Conservation (phyloP, 2,888 invertebrate genomes). For the Papilio demoleus region DNA sequence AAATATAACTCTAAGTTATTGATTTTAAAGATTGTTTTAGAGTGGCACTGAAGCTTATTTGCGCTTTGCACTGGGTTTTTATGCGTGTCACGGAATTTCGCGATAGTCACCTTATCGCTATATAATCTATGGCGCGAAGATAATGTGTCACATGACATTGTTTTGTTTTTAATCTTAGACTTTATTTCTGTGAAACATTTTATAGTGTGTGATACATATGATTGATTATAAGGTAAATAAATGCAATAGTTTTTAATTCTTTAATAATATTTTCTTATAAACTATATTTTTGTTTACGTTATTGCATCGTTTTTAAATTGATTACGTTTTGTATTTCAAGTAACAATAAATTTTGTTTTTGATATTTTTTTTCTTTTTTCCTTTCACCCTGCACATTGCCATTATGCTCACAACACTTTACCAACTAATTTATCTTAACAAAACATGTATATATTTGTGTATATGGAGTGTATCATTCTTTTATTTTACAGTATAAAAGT, state of each 20-base stretch:
- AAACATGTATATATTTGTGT: constrained; percentile 1
- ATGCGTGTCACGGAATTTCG: constrained; percentile 1
- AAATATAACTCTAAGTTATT: background rate
- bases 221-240: constrained; percentile 23
- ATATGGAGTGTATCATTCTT: background rate
- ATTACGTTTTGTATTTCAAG: constrained; percentile 32
- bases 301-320: constrained; percentile 7
- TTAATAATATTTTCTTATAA: background rate
- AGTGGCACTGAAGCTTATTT: constrained; percentile 7
- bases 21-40: background rate
- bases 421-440: background rate
- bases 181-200: constrained; percentile 44
- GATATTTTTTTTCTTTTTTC: constrained; percentile 39
- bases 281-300: background rate
- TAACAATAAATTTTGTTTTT: constrained; percentile 42
- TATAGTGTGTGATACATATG: constrained; percentile 13
- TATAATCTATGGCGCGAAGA: constrained; percentile 45
- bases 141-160: constrained; percentile 46
- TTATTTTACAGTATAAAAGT: background rate
- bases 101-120: constrained; percentile 45
- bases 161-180: constrained; percentile 63
- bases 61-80: constrained; percentile 24
- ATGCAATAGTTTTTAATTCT: background rate
- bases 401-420: constrained; percentile 7
- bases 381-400: constrained; percentile 31